Evolutionary conservation across 1,140 invertebrate genomes (phyloP).

Genomic region (Proctacanthus coquilletti): DNA sequence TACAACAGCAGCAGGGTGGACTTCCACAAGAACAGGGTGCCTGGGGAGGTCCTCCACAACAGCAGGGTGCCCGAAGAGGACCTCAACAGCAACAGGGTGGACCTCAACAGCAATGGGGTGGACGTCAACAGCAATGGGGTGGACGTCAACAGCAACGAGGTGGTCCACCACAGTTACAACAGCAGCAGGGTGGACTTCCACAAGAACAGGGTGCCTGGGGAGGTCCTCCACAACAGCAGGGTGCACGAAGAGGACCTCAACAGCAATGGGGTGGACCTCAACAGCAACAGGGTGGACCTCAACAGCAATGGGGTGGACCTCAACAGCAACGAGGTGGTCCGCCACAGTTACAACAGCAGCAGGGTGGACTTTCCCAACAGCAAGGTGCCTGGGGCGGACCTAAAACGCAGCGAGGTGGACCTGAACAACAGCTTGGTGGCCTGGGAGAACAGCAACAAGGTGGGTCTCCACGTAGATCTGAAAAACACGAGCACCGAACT

Average conservation of each 20-base stretch:
- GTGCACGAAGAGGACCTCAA: slow-evolving; percentile 2
- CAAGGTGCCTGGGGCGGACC: neutral
- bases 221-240: slow-evolving; percentile 2
- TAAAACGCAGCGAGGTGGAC: neutral
- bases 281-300: slow-evolving; percentile 7
- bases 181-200: slow-evolving; percentile 1
- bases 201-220: slow-evolving; percentile 5
- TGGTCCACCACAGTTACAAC: slow-evolving; percentile 5
- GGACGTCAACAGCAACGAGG: slow-evolving; percentile 3
- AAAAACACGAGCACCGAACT: neutral
- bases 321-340: slow-evolving; percentile 2
- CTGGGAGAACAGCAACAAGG: slow-evolving; percentile 7
- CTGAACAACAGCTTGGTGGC: slow-evolving; percentile 1
- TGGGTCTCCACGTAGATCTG: neutral
- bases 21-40: neutral
- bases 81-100: neutral
- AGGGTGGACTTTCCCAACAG: neutral
- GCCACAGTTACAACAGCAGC: neutral
- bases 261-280: slow-evolving; percentile 5
- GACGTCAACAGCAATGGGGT: slow-evolving; percentile 1
- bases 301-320: slow-evolving; percentile 5
- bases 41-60: slow-evolving; percentile 4
- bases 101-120: slow-evolving; percentile 1
- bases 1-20: slow-evolving; percentile 1
- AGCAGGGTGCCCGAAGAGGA: neutral